A percentile compares a stretch with the other conserved stretches of the same genome.
These are phyloP conservation scores for Jordanella pulchra DNA, from an alignment of 2,797 vertebrate genomes.

Conservation along the genomic window DNA sequence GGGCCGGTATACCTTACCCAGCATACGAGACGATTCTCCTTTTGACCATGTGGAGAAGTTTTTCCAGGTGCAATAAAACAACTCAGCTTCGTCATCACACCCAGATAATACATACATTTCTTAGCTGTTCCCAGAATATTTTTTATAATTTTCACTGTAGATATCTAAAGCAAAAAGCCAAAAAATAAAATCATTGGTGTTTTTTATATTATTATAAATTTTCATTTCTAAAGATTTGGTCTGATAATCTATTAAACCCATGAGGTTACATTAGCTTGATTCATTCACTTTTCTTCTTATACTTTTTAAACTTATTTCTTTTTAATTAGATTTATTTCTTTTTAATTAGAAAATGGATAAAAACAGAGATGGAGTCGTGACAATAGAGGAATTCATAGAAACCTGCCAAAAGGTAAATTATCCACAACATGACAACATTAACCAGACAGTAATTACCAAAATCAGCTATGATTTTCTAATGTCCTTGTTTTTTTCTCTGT, in stretches of 20 bases:
- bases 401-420: slow-evolving; percentile 90
- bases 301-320: background rate
- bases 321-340: slow-evolving; percentile 3
- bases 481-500: slow-evolving; percentile 15
- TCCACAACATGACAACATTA: background rate
- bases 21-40: slow-evolving; percentile 81
- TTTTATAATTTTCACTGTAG: background rate
- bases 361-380: slow-evolving; percentile 94
- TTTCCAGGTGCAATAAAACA: slow-evolving; percentile 85
- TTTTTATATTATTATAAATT: background rate
- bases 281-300: background rate
- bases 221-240: background rate
- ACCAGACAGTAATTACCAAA: background rate
- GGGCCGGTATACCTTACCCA: slow-evolving; percentile 89
- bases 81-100: background rate
- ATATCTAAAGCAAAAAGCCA: background rate
- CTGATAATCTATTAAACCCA: background rate
- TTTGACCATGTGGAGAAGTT: slow-evolving; percentile 91
- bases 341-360: slow-evolving; percentile 92
- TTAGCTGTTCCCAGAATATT: background rate
- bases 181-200: background rate
- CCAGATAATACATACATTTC: background rate
- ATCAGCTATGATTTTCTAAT: background rate
- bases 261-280: background rate
- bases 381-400: slow-evolving; percentile 95